Evolutionary conservation across 23 tunicate species (phyloP), one percentile per base, ranked within the genome.

Genomic region (Oikopleura vanhoeffeni): DNA sequence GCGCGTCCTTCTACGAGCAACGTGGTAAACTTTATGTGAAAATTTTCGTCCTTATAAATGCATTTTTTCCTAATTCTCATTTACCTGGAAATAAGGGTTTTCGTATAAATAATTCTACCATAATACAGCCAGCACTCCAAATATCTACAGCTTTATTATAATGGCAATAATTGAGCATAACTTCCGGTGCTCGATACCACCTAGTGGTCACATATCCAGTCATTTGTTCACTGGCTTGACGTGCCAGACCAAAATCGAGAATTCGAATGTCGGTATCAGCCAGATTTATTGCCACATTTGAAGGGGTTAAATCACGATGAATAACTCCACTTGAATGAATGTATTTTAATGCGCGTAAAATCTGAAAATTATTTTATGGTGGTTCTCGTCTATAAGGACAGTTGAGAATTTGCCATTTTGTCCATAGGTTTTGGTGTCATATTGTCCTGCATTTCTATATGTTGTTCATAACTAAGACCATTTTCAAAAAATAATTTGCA

Each of bases 101-200:
- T 8, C 39, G 13, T 40, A 94, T 93, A 3, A 93, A 84, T 0
- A 93, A 89, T 64, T 93, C 98, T 0, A 94, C 98, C 98, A 93
- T 93, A 49, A 93, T 93, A 64, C 98, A 93, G 32, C 98, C 98
- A 40, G 88, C 94, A 40, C 94, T 89, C 98, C 98, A 93, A 39
- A 93, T 86, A 85, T 93, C 98, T 40, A 93, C 98, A 27, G 98
- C 90, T 83, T 89, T 92, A 40, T 89, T 93, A 85, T 93, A 93
- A 67, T 89, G 98, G 95, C 89, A 88, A 94, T 94, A 93, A 82
- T 93, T 93, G 76, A 93, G 64, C 98, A 93, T 93, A 24, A 93
- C 90, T 76, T 93, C 98, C 18, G 98, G 98, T 0, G 98, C 98
- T 36, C 98, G 90, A 86, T 93, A 93, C 98, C 98, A 93, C 57